Conservation (phyloP, 2,113 vertebrate species). For the Poecile atricapillus region DNA sequence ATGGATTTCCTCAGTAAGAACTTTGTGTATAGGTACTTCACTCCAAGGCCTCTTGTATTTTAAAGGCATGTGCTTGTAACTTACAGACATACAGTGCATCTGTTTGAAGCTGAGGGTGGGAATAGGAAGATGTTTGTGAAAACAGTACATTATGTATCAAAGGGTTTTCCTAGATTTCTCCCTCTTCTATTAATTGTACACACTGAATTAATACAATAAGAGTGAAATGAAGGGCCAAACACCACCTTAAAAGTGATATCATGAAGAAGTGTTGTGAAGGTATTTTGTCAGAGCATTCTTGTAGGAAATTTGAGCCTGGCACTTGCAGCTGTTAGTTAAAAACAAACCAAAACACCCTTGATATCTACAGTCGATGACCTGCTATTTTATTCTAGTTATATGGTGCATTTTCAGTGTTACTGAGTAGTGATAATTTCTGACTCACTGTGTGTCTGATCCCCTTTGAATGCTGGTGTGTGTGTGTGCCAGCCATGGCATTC, state of each 20-base stretch:
- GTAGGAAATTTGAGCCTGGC: background rate
- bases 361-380: background rate
- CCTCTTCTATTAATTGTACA: background rate
- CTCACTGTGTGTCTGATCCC: background rate
- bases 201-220: background rate
- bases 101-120: background rate
- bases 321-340: background rate
- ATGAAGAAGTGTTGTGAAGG: background rate
- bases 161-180: background rate
- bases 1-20: conserved; percentile 98
- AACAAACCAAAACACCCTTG: background rate
- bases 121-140: background rate
- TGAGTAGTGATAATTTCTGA: background rate
- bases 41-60: conserved; percentile 46
- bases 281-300: background rate
- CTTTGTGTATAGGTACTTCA: conserved; percentile 90
- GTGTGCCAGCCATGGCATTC: background rate
- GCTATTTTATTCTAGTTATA: background rate
- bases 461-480: background rate
- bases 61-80: background rate
- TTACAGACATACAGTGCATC: background rate
- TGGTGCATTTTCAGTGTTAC: background rate
- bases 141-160: background rate
- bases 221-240: background rate
- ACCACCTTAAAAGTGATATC: background rate